Evolutionary conservation across 2,797 vertebrate species (phyloP).

Genomic region (Myotis pilosus): DNA sequence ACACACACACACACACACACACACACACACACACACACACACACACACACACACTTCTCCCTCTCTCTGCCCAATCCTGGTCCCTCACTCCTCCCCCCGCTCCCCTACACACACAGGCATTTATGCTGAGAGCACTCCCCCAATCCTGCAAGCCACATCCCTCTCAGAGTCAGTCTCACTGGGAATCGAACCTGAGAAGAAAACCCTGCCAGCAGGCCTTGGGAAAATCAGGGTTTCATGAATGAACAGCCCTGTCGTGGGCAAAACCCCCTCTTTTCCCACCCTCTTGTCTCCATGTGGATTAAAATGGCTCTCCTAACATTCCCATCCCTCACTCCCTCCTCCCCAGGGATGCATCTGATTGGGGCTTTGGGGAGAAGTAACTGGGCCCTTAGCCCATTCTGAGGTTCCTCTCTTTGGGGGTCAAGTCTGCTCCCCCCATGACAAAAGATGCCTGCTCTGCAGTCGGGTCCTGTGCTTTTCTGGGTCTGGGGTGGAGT

Average conservation of each 20-base stretch:
- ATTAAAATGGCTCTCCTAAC: background rate
- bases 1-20: background rate
- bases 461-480: background rate
- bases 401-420: background rate
- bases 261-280: background rate
- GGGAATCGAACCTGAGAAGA: background rate
- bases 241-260: background rate
- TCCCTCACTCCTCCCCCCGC: background rate
- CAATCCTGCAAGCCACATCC: background rate
- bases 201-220: background rate
- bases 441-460: background rate
- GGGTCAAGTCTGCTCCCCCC: background rate
- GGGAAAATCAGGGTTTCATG: background rate
- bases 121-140: background rate
- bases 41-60: background rate
- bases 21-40: too few species aligned
- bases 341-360: background rate
- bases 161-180: background rate
- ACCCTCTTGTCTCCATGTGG: background rate
- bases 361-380: background rate
- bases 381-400: background rate
- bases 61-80: background rate
- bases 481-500: background rate
- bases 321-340: background rate
- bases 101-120: too few species aligned